Conservation (phyloP, 2,113 vertebrate species). For the Oenanthe melanoleuca region DNA sequence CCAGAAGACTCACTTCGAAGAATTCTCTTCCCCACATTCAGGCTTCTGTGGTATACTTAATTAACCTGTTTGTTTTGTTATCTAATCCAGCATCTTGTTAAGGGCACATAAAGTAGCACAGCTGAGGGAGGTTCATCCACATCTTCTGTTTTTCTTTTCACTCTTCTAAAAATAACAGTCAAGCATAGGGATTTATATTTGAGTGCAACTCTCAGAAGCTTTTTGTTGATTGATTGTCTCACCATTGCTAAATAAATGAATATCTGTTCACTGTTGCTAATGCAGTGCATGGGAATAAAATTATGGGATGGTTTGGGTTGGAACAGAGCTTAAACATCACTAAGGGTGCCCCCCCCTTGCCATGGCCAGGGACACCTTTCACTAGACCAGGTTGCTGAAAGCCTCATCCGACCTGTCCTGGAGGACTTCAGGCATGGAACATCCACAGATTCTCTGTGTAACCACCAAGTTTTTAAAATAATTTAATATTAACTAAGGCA, state of each 20-base stretch:
- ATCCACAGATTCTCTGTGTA: not conserved
- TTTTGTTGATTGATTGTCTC: not conserved
- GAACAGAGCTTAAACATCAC: not conserved
- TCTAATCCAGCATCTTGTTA: not conserved
- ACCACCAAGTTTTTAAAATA: not conserved
- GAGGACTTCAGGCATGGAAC: not conserved
- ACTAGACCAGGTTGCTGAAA: not conserved
- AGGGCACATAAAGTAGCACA: not conserved
- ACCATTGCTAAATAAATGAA: not conserved
- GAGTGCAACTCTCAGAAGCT: not conserved
- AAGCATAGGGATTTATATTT: not conserved
- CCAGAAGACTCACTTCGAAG: not conserved
- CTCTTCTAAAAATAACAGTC: not conserved
- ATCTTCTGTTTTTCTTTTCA: not conserved
- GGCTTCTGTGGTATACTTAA: not conserved
- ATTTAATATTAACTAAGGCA: not conserved
- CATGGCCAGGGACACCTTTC: not conserved
- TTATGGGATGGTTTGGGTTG: not conserved
- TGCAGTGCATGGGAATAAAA: not conserved
- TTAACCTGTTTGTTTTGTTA: not conserved
- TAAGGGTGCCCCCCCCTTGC: not conserved
- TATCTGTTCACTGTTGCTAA: not conserved
- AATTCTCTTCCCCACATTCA: not conserved
- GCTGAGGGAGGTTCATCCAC: not conserved
- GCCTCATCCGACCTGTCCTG: not conserved